A percentile compares a stretch with the other conserved stretches of the same genome.
phyloP scores from a whole-genome alignment of 2,888 invertebrate species.

The Drosophila macrospina region DNA sequence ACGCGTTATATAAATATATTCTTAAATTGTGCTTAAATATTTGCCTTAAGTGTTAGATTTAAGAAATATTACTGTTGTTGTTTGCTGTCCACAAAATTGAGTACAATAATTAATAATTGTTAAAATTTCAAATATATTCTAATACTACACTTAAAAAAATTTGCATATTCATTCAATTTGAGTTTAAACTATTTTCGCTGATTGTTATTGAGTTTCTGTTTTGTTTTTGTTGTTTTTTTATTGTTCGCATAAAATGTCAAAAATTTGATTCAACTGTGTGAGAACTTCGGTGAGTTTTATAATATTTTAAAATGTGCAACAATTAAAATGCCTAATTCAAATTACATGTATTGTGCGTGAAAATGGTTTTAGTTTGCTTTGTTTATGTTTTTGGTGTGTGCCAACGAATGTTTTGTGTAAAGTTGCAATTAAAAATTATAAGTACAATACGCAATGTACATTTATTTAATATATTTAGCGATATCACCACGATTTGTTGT shows the following conservation, averaged over 20 bases:
- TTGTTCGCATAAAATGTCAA: slow-evolving; percentile 40
- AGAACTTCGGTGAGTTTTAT: slow-evolving; percentile 58
- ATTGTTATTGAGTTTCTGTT: slow-evolving; percentile 69
- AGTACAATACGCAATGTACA: slow-evolving; percentile 64
- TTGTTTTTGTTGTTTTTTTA: slow-evolving; percentile 39
- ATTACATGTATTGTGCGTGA: slow-evolving; percentile 59
- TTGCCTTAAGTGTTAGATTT: slow-evolving; percentile 50
- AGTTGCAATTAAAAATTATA: slow-evolving; percentile 63
- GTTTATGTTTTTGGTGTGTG: slow-evolving; percentile 51
- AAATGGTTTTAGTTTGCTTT: slow-evolving; percentile 31
- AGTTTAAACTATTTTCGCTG: slow-evolving; percentile 69
- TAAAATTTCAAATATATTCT: slow-evolving; percentile 63
- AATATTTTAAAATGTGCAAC: slow-evolving; percentile 49
- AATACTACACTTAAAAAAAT: slow-evolving; percentile 63
- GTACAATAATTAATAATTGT: slow-evolving; percentile 60
- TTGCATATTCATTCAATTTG: slow-evolving; percentile 47
- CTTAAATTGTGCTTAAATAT: slow-evolving; percentile 64
- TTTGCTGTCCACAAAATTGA: slow-evolving; percentile 61
- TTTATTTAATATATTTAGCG: slow-evolving; percentile 72
- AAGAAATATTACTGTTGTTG: slow-evolving; percentile 44
- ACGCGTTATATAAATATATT: slow-evolving; percentile 66
- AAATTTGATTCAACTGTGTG: slow-evolving; percentile 45
- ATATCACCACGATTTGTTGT: slow-evolving; percentile 80
- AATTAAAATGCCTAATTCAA: slow-evolving; percentile 61
- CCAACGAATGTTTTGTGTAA: slow-evolving; percentile 52